Percentiles rank a stretch among this genome's conserved stretches.
phyloP scores from a whole-genome alignment of 2,113 vertebrate genomes.

The Dicaeum eximium region DNA sequence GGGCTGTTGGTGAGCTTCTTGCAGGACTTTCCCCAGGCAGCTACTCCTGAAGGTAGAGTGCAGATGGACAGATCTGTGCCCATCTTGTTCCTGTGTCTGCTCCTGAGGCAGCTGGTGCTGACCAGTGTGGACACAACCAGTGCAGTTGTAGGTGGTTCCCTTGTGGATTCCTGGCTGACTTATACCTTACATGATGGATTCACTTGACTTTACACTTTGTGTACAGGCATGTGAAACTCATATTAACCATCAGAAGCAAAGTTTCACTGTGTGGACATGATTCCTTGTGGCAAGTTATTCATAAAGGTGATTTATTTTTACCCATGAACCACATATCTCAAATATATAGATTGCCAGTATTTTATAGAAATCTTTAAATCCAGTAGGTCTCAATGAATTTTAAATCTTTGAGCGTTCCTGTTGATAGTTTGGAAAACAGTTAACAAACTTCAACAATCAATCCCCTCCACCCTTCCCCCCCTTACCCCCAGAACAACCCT shows the following conservation, averaged over 20 bases:
- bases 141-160: neutral
- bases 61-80: neutral
- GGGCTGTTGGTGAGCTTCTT: neutral
- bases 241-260: neutral
- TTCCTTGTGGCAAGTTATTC: neutral
- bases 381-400: neutral
- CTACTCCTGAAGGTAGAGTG: neutral
- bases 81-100: neutral
- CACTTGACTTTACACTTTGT: neutral
- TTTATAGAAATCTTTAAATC: neutral
- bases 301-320: neutral
- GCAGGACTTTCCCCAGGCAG: neutral
- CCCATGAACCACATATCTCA: neutral
- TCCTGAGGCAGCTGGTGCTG: neutral
- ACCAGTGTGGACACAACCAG: neutral
- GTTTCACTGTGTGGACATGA: neutral
- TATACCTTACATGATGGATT: neutral
- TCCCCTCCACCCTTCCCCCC: fast-evolving
- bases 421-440: neutral
- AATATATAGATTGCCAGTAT: neutral
- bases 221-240: neutral
- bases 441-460: neutral
- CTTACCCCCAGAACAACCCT: neutral
- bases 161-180: neutral
- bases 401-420: neutral